Evolutionary conservation across 2,888 invertebrate genomes (phyloP).

Genomic region (Dusona sp.): DNA sequence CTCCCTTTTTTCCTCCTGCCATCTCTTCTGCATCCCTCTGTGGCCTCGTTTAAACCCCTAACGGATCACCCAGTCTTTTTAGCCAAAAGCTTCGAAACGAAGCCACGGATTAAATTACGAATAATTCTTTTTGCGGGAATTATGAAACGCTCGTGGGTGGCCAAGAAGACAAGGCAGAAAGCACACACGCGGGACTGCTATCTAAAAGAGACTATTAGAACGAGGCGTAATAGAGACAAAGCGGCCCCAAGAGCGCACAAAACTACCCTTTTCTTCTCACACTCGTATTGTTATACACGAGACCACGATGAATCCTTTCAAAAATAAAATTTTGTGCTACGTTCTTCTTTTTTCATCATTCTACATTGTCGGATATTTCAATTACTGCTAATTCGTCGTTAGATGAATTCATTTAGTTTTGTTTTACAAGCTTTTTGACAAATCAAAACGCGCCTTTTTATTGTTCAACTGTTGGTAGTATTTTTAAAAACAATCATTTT

Average conservation of each 20-base stretch:
- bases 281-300: slow-evolving; percentile 36
- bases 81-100: slow-evolving; percentile 50
- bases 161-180: slow-evolving; percentile 12
- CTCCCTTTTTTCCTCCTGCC: background rate
- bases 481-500: background rate
- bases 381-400: slow-evolving; percentile 2
- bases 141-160: slow-evolving; percentile 58
- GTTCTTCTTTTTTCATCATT: background rate
- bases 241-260: slow-evolving; percentile 22
- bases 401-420: background rate
- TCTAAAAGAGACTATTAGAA: slow-evolving; percentile 46
- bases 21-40: slow-evolving; percentile 37
- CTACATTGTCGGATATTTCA: background rate
- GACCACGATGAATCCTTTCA: slow-evolving; percentile 21
- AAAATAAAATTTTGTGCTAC: slow-evolving; percentile 33
- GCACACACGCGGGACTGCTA: slow-evolving; percentile 35
- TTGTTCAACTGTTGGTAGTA: background rate
- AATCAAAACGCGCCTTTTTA: background rate
- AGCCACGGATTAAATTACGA: slow-evolving; percentile 63
- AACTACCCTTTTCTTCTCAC: slow-evolving; percentile 23
- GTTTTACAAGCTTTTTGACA: background rate
- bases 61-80: slow-evolving; percentile 62
- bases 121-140: slow-evolving; percentile 64
- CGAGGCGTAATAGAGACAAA: slow-evolving; percentile 52
- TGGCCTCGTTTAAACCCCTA: slow-evolving; percentile 64